Evolutionary conservation across 2,113 vertebrate species (phyloP).

Genomic region (Antennarius striatus): DNA sequence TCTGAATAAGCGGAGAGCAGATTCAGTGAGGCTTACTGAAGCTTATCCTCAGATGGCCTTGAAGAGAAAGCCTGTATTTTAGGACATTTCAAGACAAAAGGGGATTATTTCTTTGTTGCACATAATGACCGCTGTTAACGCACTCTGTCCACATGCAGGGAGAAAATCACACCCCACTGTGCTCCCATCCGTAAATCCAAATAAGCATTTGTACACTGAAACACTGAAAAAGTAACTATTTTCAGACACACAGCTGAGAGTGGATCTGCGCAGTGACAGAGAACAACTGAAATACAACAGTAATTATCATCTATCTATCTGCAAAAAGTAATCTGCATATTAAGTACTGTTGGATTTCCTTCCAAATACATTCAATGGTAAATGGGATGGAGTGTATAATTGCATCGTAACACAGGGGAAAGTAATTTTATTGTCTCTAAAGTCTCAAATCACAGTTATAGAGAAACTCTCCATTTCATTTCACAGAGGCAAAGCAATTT

Average conservation of each 20-base stretch:
- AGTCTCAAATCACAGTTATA: conserved; percentile 14
- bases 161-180: background rate
- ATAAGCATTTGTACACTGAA: conserved; percentile 14
- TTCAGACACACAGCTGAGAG: conserved; percentile 27
- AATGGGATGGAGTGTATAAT: conserved; percentile 18
- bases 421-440: conserved; percentile 23
- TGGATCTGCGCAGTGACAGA: conserved; percentile 5
- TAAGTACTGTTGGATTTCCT: conserved; percentile 34
- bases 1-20: conserved; percentile 23
- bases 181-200: background rate
- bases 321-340: conserved; percentile 54
- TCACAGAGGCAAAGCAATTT: conserved; percentile 24
- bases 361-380: conserved; percentile 25
- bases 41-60: conserved; percentile 66
- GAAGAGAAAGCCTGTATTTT: conserved; percentile 38
- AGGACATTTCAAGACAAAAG: conserved; percentile 41
- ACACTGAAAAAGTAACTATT: background rate
- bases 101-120: conserved; percentile 40
- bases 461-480: conserved; percentile 7
- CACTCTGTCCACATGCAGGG: background rate
- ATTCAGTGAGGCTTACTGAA: conserved; percentile 29
- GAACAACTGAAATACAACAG: conserved; percentile 14
- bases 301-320: conserved; percentile 56
- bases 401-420: conserved; percentile 19
- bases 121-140: conserved; percentile 25